Evolutionary conservation across 2,888 invertebrate species (phyloP), one percentile per base, ranked within the genome.

Genomic region (Abscondita cerata): DNA sequence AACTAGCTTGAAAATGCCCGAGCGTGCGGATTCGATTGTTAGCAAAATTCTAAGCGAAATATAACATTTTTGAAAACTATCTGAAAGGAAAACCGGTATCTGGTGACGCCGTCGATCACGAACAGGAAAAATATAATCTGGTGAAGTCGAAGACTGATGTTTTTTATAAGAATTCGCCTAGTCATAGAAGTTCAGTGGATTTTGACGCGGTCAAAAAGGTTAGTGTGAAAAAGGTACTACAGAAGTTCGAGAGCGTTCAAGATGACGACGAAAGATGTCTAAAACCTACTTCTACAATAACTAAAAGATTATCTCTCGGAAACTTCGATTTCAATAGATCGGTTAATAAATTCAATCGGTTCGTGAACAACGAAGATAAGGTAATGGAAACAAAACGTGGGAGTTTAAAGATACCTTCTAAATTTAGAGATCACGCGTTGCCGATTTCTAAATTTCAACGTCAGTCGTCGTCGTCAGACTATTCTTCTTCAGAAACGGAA

Each of bases 1-100:
- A 67, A 69, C 70, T 2, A 67, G 70, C 15, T 68, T 81, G 25
- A 81, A 79, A 67, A 72, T 69, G 18, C 77, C 78, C 0, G 67
- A 75, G 59, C 65, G 71, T 25, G 69, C 74, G 1, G 76, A 75
- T 13, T 71, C 73, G 1, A 67, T 81, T 19, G 69, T 81, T 6
- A 76, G 70, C 62, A 80, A 77, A 72, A 70, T 81, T 16, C 80
- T 2, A 76, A 75, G 69, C 76, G 77, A 62, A 80, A 80, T 63
- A 72, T 81, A 5, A 74, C 75, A 31, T 78, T 77, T 81, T 81
- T 61, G 81, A 81, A 68, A 71, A 71, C 19, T 75, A 78, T 60
- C 67, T 81, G 40, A 70, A 75, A 9, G 80, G 80, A 1, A 78
- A 78, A 68, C 65, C 60, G 38, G 25, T 25, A 4, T 2, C 6